Evolutionary conservation across 1,140 invertebrate genomes (phyloP), one percentile per base, ranked within the genome.

Genomic region (Drosophila ficusphila): DNA sequence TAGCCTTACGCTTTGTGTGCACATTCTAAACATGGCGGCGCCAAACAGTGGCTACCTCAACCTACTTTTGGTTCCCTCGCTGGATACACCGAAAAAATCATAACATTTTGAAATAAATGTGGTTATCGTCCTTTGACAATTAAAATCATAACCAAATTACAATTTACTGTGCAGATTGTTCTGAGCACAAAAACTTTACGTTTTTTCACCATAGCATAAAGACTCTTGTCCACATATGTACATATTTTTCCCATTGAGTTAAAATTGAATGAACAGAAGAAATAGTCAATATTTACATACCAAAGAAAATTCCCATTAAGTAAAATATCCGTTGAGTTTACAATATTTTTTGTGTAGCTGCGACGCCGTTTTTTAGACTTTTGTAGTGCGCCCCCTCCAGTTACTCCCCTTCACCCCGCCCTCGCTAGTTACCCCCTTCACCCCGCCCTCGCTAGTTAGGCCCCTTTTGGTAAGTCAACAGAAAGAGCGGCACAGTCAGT

Each of bases 21-120:
- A 77, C 78, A 71, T 88, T 88, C 82, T 88, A 88, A 88, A 88
- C 82, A 88, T 88, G 82, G 82, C 77, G 70, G 68, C 74, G 83
- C 58, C 79, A 62, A 49, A 44, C 61, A 70, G 82, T 57, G 82
- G 77, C 82, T 82, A 86, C 81, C 81, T 86, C 81, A 86, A 88
- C 81, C 81, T 86, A 86, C 81, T 74, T 85, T 86, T 12, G 21
- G 54, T 46, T 46, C 54, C 39, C n/a, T 60, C 25, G 54, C 39
- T 58, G 1, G 36, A 3, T 9, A 25, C 48, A 53, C 54, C 4
- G 48, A 25, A n/a, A 58, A 4, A 33, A 34, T 14, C 2, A n/a
- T 21, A 19, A 19, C 6, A 1, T 5, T 11, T 14, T 7, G 12
- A 16, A 31, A n/a, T 23, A 3, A 3, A 23, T 23, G 23, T 5